phyloP scores from a whole-genome alignment of 2,888 invertebrate species.

The Luffia ferchaultella region DNA sequence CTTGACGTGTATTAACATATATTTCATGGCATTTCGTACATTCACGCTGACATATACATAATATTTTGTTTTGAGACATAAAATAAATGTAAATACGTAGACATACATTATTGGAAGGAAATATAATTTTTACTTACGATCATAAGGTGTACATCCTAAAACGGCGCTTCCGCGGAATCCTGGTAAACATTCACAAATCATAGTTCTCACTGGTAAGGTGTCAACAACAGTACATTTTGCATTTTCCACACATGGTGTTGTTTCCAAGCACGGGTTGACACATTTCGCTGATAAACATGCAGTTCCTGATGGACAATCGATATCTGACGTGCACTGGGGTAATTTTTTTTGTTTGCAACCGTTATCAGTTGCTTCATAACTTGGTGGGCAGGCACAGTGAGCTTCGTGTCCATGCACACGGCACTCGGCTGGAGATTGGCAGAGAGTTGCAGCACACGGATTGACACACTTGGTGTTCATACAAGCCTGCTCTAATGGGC shows the following conservation, averaged over 20 bases:
- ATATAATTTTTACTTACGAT: conserved; percentile 74
- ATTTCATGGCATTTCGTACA: no score
- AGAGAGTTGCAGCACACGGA: conserved; percentile 77
- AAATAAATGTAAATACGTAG: no score
- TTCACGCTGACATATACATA: no score
- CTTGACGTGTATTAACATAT: no score
- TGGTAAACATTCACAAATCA: conserved; percentile 87
- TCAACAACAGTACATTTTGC: conserved; percentile 81
- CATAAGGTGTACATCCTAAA: conserved; percentile 74
- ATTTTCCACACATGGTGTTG: conserved; percentile 83
- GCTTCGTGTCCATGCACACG: conserved; percentile 78
- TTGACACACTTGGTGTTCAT: conserved; percentile 81
- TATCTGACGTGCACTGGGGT: conserved; percentile 76
- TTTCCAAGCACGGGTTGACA: conserved; percentile 81
- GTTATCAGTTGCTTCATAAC: conserved; percentile 70
- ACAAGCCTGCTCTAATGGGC: conserved; percentile 82
- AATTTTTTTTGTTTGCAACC: conserved; percentile 69
- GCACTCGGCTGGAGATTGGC: conserved; percentile 78
- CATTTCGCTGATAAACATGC: conserved; percentile 86
- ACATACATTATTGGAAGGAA: no score
- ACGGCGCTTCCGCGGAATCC: conserved; percentile 90
- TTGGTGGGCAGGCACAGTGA: conserved; percentile 84
- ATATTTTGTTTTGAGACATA: no score
- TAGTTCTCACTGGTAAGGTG: conserved; percentile 84
- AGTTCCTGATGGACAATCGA: conserved; percentile 82